A percentile compares a stretch with the other conserved stretches of the same genome.
phyloP scores from a whole-genome alignment of 2,113 vertebrate genomes.

The Piprites chloris region DNA sequence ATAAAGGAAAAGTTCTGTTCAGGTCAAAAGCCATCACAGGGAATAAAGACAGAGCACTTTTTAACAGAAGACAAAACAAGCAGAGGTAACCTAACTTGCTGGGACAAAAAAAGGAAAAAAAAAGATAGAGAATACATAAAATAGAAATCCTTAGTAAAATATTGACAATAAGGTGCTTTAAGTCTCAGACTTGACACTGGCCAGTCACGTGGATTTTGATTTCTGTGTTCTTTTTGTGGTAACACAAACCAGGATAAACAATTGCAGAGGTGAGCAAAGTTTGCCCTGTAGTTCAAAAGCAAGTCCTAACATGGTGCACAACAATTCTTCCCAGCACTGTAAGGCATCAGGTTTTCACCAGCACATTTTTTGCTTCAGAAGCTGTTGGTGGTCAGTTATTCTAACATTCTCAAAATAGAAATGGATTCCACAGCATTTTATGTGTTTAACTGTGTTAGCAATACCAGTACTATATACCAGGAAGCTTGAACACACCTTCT shows the following conservation, averaged over 20 bases:
- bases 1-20: neutral
- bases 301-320: neutral
- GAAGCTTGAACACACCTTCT: neutral
- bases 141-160: neutral
- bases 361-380: neutral
- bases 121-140: neutral
- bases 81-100: neutral
- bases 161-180: neutral
- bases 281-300: neutral
- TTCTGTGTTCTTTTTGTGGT: neutral
- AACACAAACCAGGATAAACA: neutral
- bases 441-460: neutral
- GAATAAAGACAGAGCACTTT: neutral
- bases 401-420: neutral
- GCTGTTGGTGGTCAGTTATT: neutral
- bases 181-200: neutral
- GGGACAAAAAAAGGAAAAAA: neutral
- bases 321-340: neutral
- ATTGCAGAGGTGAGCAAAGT: neutral
- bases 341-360: neutral
- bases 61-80: neutral
- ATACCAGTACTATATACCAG: neutral
- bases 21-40: neutral
- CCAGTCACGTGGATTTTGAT: neutral
- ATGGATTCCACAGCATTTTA: neutral